A percentile compares a stretch with the other conserved stretches of the same genome.
phyloP scores from a whole-genome alignment of 1,140 invertebrate species.

The Solenopsis fugax region DNA sequence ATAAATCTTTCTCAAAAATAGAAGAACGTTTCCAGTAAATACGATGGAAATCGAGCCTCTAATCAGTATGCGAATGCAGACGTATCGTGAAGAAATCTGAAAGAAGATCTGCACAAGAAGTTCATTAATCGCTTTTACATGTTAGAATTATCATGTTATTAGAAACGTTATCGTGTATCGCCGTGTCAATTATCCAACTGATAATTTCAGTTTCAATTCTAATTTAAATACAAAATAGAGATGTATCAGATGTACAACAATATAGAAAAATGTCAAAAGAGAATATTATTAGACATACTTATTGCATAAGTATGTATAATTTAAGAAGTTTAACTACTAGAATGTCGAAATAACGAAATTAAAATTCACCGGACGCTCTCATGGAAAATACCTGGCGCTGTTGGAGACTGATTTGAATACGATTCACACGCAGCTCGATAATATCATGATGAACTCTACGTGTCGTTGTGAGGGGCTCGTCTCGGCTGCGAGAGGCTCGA shows the following conservation, averaged over 20 bases:
- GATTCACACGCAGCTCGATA: background rate
- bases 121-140: background rate
- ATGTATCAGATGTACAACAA: background rate
- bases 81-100: background rate
- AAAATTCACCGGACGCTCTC: background rate
- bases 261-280: background rate
- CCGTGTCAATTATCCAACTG: background rate
- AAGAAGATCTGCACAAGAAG: background rate
- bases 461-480: conserved; percentile 53
- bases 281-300: background rate
- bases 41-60: background rate
- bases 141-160: background rate
- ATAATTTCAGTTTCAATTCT: background rate
- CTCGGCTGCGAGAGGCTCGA: background rate
- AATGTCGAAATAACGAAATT: background rate
- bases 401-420: conserved; percentile 36
- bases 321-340: background rate
- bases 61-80: background rate
- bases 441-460: background rate
- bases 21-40: background rate
- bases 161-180: background rate
- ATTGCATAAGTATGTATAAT: background rate
- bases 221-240: background rate
- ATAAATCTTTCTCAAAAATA: background rate
- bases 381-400: background rate